phyloP scores from a whole-genome alignment of 2,113 vertebrate species.

The Rhinoderma darwinii region DNA sequence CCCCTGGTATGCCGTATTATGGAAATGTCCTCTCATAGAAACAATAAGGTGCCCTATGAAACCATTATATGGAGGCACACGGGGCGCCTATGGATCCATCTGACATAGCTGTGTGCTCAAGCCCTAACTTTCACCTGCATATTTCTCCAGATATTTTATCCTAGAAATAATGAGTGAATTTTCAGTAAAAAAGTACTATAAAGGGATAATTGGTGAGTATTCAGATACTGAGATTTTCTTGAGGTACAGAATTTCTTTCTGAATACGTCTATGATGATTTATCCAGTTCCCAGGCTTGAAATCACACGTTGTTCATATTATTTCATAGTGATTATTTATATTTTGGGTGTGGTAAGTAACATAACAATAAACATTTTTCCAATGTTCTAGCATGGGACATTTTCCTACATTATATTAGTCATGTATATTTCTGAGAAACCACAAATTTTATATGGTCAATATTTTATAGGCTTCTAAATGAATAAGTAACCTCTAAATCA shows the following conservation, averaged over 20 bases:
- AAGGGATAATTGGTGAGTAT: background rate
- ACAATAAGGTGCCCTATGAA: too few species aligned
- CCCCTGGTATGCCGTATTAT: too few species aligned
- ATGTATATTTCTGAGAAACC: background rate
- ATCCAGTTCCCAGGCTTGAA: background rate
- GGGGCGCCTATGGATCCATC: too few species aligned
- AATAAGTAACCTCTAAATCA: too few species aligned
- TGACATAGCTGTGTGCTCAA: too few species aligned
- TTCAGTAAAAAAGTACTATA: background rate
- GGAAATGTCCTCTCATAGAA: too few species aligned
- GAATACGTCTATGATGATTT: background rate
- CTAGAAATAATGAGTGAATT: background rate
- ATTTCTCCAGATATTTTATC: background rate
- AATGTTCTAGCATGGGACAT: background rate
- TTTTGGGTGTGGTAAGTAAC: conserved; percentile 35
- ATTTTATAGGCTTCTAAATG: background rate
- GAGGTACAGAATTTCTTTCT: background rate
- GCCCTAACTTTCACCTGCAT: too few species aligned
- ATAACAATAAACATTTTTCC: conserved; percentile 24
- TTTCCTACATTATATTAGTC: conserved; percentile 13
- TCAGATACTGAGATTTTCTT: background rate
- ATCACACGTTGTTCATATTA: conserved; percentile 11
- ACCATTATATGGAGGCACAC: too few species aligned
- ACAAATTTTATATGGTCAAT: background rate
- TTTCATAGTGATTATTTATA: background rate